Conservation (phyloP, 2,888 invertebrate genomes). For the Drosophila tripunctata region DNA sequence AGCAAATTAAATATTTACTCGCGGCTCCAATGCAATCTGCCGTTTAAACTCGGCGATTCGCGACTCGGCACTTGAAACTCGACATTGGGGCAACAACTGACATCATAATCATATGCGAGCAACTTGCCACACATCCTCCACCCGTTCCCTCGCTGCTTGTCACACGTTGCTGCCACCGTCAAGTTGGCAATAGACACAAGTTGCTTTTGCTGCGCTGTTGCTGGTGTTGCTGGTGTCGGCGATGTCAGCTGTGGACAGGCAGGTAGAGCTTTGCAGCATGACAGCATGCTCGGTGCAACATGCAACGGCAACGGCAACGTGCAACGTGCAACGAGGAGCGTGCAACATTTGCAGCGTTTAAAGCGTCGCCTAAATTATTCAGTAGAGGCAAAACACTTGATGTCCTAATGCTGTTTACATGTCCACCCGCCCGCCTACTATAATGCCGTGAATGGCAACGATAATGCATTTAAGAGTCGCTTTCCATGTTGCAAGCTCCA, state of each 20-base stretch:
- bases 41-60: slow-evolving; percentile 21
- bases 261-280: not conserved
- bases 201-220: no score
- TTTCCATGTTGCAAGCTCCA: slow-evolving; percentile 12
- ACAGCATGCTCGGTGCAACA: slow-evolving; percentile 4
- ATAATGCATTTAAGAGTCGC: slow-evolving; percentile 68
- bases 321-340: slow-evolving; percentile 21
- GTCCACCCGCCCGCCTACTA: slow-evolving; percentile 54
- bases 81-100: slow-evolving; percentile 23
- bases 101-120: slow-evolving; percentile 44
- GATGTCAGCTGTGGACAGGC: slow-evolving; percentile 14
- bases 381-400: slow-evolving; percentile 67
- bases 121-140: slow-evolving; percentile 1
- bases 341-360: slow-evolving; percentile 26
- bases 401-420: slow-evolving; percentile 69
- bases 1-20: slow-evolving; percentile 50
- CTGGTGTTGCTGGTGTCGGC: slow-evolving; percentile 9
- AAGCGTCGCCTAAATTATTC: slow-evolving; percentile 63
- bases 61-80: not conserved
- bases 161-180: not conserved
- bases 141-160: not conserved
- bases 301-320: slow-evolving; percentile 5
- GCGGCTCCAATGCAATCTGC: slow-evolving; percentile 29
- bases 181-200: slow-evolving; percentile 2
- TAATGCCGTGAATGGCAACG: slow-evolving; percentile 65